A percentile compares a stretch with the other conserved stretches of the same genome.
Conservation (phyloP, 2,797 vertebrate species). For the Diplodus puntazzo region DNA sequence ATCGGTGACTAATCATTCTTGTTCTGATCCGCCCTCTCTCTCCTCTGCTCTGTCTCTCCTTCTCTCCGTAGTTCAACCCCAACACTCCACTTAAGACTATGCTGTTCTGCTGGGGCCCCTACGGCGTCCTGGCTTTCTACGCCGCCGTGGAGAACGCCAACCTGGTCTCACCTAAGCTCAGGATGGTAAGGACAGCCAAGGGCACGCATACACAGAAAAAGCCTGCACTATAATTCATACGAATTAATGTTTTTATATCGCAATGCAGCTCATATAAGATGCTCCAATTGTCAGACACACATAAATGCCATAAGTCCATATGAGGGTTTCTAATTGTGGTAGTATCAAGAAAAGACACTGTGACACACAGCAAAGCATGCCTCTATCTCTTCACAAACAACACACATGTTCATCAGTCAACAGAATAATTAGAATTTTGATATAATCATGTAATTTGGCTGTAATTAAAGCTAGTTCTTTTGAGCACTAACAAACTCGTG, state of each 20-base stretch:
- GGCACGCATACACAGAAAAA: background rate
- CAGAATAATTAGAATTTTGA: background rate
- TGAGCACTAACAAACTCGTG: slow-evolving; percentile 2
- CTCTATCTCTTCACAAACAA: background rate
- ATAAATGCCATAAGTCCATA: background rate
- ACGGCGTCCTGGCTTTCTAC: slow-evolving; percentile 91
- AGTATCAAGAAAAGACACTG: background rate
- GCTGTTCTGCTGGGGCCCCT: slow-evolving; percentile 94
- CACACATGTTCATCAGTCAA: background rate
- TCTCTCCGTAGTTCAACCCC: slow-evolving; percentile 89
- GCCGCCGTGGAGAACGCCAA: slow-evolving; percentile 89
- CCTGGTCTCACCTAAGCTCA: slow-evolving; percentile 91
- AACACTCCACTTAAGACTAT: slow-evolving; percentile 90
- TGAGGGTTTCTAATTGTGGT: background rate
- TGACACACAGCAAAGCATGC: background rate
- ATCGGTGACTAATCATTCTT: slow-evolving; percentile 35
- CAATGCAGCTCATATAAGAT: slow-evolving; percentile 5
- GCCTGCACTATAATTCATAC: background rate
- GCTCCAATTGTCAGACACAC: background rate
- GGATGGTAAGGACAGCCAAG: slow-evolving; percentile 87
- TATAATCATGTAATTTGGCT: background rate
- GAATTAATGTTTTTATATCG: background rate
- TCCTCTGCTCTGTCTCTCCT: slow-evolving; percentile 24
- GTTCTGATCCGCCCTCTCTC: slow-evolving; percentile 19
- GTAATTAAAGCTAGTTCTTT: background rate